Evolutionary conservation across 2,888 invertebrate species (phyloP).

Genomic region (Leptinotarsa rubiginosa): DNA sequence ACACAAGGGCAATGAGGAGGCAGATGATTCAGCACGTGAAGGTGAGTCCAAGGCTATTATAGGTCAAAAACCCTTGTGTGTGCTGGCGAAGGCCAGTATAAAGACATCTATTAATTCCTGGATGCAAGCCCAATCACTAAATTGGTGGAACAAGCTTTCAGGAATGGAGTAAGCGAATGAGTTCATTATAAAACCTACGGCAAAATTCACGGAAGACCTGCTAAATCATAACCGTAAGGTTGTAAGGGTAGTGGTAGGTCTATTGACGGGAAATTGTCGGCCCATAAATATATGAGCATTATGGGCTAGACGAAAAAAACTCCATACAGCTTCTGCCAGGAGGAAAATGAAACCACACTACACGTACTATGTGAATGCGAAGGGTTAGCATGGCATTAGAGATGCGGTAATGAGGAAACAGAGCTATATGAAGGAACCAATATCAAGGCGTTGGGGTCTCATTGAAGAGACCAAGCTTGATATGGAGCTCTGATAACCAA

Average conservation of each 20-base stretch:
- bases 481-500: too few species aligned
- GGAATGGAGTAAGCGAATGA: background rate
- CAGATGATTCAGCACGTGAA: background rate
- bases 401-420: too few species aligned
- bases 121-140: background rate
- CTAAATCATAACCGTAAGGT: background rate
- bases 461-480: too few species aligned
- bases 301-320: too few species aligned
- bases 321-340: too few species aligned
- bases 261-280: background rate
- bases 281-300: too few species aligned
- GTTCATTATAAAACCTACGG: background rate
- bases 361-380: too few species aligned
- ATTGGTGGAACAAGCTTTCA: background rate
- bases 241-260: background rate
- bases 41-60: background rate
- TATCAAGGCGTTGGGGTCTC: too few species aligned
- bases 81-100: background rate
- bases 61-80: too few species aligned
- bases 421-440: too few species aligned
- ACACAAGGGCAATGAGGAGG: background rate
- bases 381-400: too few species aligned
- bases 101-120: background rate
- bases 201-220: background rate
- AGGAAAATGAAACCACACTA: too few species aligned